These are phyloP conservation scores for Heliconius sara DNA, from an alignment of 2,888 invertebrate species.

Conservation along the genomic window DNA sequence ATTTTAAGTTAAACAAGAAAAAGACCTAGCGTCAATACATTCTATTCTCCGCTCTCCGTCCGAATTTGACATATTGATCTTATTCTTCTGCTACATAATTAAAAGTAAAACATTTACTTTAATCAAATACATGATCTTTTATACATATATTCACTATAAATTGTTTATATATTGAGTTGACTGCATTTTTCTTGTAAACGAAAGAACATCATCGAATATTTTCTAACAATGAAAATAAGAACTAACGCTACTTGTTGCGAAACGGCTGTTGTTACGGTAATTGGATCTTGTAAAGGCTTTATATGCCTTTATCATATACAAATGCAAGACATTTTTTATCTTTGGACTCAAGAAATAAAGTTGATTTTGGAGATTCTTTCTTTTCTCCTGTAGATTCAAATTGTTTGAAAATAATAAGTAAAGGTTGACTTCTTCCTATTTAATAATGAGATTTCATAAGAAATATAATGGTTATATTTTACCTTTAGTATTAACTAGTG, in stretches of 20 bases:
- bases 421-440: neutral
- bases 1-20: neutral
- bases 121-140: too few species aligned
- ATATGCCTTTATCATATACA: neutral
- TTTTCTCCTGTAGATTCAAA: neutral
- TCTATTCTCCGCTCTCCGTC: too few species aligned
- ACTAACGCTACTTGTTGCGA: slow-evolving; percentile 1
- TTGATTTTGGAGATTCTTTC: neutral
- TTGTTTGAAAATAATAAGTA: neutral
- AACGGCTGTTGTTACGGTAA: slow-evolving; percentile 22
- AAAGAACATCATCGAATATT: neutral
- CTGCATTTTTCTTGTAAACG: neutral
- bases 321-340: neutral
- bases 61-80: too few species aligned
- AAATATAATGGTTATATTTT: neutral
- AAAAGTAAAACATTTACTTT: neutral
- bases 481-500: neutral
- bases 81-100: too few species aligned
- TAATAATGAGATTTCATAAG: neutral
- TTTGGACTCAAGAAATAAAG: neutral
- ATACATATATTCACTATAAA: too few species aligned
- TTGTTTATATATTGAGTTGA: neutral
- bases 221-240: neutral
- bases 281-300: slow-evolving; percentile 17
- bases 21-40: neutral